Evolutionary conservation across 1,140 invertebrate genomes (phyloP).

Genomic region (Zaprionus vittiger): DNA sequence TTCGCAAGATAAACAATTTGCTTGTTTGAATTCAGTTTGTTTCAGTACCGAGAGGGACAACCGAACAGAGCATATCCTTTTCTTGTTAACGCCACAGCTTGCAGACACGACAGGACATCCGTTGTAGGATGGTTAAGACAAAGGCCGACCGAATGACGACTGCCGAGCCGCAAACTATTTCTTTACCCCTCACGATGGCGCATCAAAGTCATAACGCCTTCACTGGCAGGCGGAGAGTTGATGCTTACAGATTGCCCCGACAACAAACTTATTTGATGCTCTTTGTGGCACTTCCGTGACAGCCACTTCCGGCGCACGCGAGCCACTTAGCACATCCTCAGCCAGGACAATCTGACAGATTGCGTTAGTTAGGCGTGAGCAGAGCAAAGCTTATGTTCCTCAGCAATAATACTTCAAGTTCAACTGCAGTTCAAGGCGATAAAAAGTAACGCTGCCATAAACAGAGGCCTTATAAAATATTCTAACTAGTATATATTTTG

Average conservation of each 20-base stretch:
- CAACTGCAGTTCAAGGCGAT: not conserved
- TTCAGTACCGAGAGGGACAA: slow-evolving; percentile 27
- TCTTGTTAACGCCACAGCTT: slow-evolving; percentile 59
- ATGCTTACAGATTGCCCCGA: slow-evolving; percentile 45
- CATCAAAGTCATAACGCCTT: slow-evolving; percentile 65
- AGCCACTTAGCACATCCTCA: slow-evolving; percentile 59
- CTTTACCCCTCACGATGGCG: not conserved
- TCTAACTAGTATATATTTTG: not conserved
- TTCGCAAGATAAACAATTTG: slow-evolving; percentile 73
- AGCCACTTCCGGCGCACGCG: slow-evolving; percentile 51
- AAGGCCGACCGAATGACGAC: slow-evolving; percentile 12
- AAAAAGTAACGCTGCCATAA: slow-evolving; percentile 1
- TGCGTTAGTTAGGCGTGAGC: not conserved
- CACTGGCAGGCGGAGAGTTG: slow-evolving; percentile 31
- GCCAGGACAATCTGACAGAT: slow-evolving; percentile 11
- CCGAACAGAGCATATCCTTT: slow-evolving; percentile 40
- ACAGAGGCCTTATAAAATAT: not conserved
- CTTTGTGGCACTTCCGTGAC: slow-evolving; percentile 73
- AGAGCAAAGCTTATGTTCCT: not conserved
- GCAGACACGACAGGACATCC: slow-evolving; percentile 64
- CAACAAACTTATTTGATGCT: slow-evolving; percentile 52
- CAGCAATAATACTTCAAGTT: slow-evolving; percentile 1
- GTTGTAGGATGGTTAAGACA: slow-evolving; percentile 58
- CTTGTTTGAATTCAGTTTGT: slow-evolving; percentile 48
- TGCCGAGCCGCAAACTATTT: not conserved